phyloP scores from a whole-genome alignment of 2,888 invertebrate species.

The Stegophylla sp. region DNA sequence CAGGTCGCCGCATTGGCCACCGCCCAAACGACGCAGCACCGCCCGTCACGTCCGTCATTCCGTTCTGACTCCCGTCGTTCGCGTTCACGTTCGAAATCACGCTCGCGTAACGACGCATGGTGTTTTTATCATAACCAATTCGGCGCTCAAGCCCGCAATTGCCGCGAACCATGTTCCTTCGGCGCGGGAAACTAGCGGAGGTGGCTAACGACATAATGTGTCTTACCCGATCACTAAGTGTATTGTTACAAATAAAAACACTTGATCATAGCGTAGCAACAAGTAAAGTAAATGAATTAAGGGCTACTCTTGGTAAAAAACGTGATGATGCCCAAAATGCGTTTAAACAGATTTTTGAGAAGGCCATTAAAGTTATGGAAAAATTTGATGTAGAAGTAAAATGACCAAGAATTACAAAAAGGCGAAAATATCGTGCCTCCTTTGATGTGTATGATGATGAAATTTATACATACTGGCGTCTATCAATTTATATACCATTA shows the following conservation, averaged over 20 bases:
- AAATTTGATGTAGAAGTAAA: background rate
- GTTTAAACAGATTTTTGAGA: too few species aligned
- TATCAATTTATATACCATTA: too few species aligned
- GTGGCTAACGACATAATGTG: slow-evolving; percentile 19
- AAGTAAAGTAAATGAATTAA: slow-evolving; percentile 10
- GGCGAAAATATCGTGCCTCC: background rate
- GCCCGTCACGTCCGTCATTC: background rate
- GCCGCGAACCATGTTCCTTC: background rate
- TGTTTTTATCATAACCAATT: background rate
- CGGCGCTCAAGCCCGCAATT: background rate
- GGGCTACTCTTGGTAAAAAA: background rate
- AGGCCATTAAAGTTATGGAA: background rate
- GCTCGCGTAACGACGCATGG: background rate
- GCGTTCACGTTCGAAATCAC: background rate
- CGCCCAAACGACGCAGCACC: background rate
- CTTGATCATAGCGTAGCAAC: background rate
- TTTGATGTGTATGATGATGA: slow-evolving; percentile 15
- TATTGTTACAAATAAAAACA: slow-evolving; percentile 3
- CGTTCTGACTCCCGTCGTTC: background rate
- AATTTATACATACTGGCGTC: background rate
- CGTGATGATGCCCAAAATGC: too few species aligned
- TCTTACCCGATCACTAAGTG: background rate
- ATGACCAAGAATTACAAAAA: background rate
- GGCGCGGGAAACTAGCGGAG: background rate
- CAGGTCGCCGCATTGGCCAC: background rate